Base-by-base conservation (phyloP, 2,888 invertebrate species). In the Isoperla grammatica region DNA sequence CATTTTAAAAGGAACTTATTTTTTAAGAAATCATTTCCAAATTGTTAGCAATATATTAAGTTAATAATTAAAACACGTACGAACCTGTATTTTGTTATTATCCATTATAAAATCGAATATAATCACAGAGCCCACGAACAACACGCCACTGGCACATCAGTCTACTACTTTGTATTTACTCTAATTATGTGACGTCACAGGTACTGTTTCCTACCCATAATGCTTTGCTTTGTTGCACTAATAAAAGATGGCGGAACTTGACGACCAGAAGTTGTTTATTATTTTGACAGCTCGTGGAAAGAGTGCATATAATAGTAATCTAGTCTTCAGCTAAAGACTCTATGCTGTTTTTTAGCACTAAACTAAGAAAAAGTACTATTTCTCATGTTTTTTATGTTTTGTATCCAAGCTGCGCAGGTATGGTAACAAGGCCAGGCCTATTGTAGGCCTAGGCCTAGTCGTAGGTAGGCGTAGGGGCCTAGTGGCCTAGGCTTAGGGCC, bases 161-260 rank as follows among this genome's bases (percentile, higher is more conserved):
- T 81, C 81, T 80, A 82, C 81, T 15, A 20, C 15, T 81, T 81
- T 81, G 81, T 81, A 81, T 81, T 81, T 81, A 81, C 82, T 81
- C 81, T 81, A 82, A 82, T 81, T 81, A 81, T 79, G 76, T 82
- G 82, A 82, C 82, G 81, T 82, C 82, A 82, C 79, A 67, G 67
- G 68, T 67, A 65, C 67, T n/a, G n/a, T n/a, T n/a, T n/a, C n/a
- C 65, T 69, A 68, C 69, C 69, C 70, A 66, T 67, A 59, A 63
- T 61, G 61, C 63, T 56, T 40, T 40, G 42, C 29, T 6, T 40
- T 62, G 60, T 45, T 50, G 22, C 62, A 60, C 46, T 37, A 62
- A 60, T 57, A 39, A 55, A 57, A 57, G 57, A 62, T 62, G 62
- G 62, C 62, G 62, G 54, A 57, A 3, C 19, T 20, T 29, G 20